Percentiles rank a stretch among this genome's conserved stretches.
Evolutionary conservation across 2,888 invertebrate species (phyloP).

Genomic region (Seladonia tumulorum): DNA sequence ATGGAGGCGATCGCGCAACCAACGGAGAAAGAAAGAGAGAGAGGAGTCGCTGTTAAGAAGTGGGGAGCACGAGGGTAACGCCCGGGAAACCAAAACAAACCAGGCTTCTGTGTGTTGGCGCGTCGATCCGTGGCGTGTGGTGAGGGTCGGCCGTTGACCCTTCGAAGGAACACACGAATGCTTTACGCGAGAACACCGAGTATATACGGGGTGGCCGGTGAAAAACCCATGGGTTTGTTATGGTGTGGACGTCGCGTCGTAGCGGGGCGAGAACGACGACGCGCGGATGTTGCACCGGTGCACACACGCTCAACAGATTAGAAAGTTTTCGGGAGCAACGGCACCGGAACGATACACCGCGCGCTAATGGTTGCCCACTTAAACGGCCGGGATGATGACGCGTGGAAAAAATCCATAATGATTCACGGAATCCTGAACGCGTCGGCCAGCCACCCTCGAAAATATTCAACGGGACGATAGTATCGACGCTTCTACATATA

Average conservation of each 20-base stretch:
- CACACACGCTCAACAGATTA: slow-evolving; percentile 35
- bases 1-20: slow-evolving; percentile 56
- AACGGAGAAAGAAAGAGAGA: slow-evolving; percentile 56
- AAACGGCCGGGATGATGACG: not conserved
- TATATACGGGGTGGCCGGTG: slow-evolving; percentile 72
- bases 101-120: slow-evolving; percentile 79
- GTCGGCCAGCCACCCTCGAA: not conserved
- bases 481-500: not conserved
- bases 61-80: slow-evolving; percentile 81
- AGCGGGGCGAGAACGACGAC: not conserved
- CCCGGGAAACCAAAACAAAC: slow-evolving; percentile 85
- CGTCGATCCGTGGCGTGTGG: slow-evolving; percentile 81
- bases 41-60: slow-evolving; percentile 56
- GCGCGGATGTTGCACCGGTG: slow-evolving; percentile 1
- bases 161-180: slow-evolving; percentile 78
- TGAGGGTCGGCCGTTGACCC: slow-evolving; percentile 84
- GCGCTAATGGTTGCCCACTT: not conserved
- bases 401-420: slow-evolving; percentile 15
- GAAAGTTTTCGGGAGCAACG: slow-evolving; percentile 56
- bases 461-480: not conserved
- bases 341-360: slow-evolving; percentile 16
- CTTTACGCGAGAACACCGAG: slow-evolving; percentile 66
- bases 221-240: slow-evolving; percentile 70
- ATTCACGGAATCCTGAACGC: not conserved
- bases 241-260: slow-evolving; percentile 7